Evolutionary conservation across 2,888 invertebrate species (phyloP).

Genomic region (Drosophila mimica): DNA sequence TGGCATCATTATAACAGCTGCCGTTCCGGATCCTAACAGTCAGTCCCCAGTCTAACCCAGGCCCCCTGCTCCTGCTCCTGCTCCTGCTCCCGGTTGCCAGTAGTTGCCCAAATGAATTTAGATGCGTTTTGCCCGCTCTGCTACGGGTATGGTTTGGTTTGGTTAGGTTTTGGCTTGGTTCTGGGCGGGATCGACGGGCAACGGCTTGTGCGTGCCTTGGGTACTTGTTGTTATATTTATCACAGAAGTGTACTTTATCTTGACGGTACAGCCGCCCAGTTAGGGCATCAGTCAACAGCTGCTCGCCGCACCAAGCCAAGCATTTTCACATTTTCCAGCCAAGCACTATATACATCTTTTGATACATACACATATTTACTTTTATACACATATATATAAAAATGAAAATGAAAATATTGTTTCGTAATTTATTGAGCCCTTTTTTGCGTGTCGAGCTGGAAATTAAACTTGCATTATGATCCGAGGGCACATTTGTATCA

Average conservation of each 20-base stretch:
- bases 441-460: slow-evolving; percentile 52
- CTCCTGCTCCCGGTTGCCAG: slow-evolving; percentile 4
- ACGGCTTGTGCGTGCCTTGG: slow-evolving; percentile 79
- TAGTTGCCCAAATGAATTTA: slow-evolving; percentile 63
- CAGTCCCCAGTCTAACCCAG: slow-evolving; percentile 29
- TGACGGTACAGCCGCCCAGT: slow-evolving; percentile 52
- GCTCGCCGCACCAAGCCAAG: slow-evolving; percentile 52
- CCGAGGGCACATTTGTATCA: slow-evolving; percentile 36
- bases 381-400: slow-evolving; percentile 6
- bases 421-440: slow-evolving; percentile 69
- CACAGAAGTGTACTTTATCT: slow-evolving; percentile 77
- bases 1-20: slow-evolving; percentile 81
- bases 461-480: slow-evolving; percentile 78
- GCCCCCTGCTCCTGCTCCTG: too few species aligned
- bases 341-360: slow-evolving; percentile 13
- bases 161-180: slow-evolving; percentile 45
- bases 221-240: slow-evolving; percentile 81
- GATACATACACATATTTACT: slow-evolving; percentile 18
- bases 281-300: slow-evolving; percentile 73
- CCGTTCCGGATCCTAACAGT: slow-evolving; percentile 57
- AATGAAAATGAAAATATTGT: slow-evolving; percentile 56
- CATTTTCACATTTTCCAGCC: slow-evolving; percentile 65
- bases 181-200: slow-evolving; percentile 50
- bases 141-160: slow-evolving; percentile 29
- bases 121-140: slow-evolving; percentile 69